A percentile compares a stretch with the other conserved stretches of the same genome.
Evolutionary conservation across 2,888 invertebrate genomes (phyloP).

Genomic region (Atrina japonica): DNA sequence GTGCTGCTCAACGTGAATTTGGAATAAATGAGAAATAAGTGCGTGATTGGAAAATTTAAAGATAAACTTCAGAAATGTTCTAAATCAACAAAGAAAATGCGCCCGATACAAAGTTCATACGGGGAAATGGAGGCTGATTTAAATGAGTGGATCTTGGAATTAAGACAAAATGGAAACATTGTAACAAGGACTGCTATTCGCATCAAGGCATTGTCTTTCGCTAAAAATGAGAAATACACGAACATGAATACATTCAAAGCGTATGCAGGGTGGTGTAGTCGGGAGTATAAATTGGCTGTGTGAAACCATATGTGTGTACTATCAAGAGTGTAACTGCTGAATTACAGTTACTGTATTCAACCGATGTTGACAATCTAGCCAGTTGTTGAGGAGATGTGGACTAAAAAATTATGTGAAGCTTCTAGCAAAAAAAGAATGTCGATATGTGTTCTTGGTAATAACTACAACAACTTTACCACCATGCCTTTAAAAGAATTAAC

Average conservation of each 20-base stretch:
- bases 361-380: no score
- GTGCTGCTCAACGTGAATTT: conserved; percentile 18
- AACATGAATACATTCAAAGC: neutral
- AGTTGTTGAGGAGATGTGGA: no score
- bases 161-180: neutral
- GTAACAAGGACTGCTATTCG: neutral
- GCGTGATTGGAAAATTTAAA: conserved; percentile 26
- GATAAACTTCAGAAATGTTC: neutral
- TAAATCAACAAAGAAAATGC: no score
- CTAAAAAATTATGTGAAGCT: no score
- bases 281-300: no score
- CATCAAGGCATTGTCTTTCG: neutral
- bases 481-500: no score
- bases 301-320: no score
- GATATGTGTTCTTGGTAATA: no score
- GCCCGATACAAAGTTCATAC: neutral
- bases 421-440: no score
- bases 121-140: neutral
- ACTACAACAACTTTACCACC: no score
- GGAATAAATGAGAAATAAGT: conserved; percentile 24
- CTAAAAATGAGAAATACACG: neutral
- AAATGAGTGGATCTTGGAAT: neutral
- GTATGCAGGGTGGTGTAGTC: neutral
- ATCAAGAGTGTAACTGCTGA: no score
- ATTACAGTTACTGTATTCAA: no score